phyloP scores from a whole-genome alignment of 2,888 invertebrate genomes.

The Emmelina monodactyla region DNA sequence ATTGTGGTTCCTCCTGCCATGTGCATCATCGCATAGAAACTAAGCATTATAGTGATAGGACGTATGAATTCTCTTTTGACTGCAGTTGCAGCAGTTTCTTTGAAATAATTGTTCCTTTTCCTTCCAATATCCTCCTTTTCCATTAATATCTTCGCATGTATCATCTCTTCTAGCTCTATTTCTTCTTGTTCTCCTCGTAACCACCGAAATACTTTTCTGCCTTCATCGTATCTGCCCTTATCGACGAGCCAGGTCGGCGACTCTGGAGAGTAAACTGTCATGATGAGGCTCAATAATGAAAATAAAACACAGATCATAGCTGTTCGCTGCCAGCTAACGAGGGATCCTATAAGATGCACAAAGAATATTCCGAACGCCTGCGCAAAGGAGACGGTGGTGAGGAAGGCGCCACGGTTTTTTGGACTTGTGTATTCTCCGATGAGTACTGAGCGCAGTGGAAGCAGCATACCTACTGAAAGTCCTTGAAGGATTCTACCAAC shows the following conservation, averaged over 20 bases:
- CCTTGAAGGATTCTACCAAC: conserved; percentile 26
- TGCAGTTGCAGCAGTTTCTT: conserved; percentile 11
- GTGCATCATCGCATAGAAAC: conserved; percentile 69
- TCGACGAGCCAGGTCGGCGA: conserved; percentile 71
- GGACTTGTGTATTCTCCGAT: conserved; percentile 67
- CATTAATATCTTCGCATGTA: conserved; percentile 24
- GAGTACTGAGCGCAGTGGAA: conserved; percentile 51
- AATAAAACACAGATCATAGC: conserved; percentile 51
- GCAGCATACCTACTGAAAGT: conserved; percentile 56
- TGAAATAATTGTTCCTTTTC: conserved; percentile 5
- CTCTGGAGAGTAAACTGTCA: conserved; percentile 57
- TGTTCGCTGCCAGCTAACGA: conserved; percentile 61
- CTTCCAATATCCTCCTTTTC: conserved; percentile 15
- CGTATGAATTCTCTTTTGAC: conserved; percentile 58
- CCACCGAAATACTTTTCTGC: conserved; percentile 61
- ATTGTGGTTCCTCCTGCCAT: conserved; percentile 73
- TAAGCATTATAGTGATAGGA: conserved; percentile 64
- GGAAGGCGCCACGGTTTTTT: conserved; percentile 66
- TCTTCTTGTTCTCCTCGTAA: conserved; percentile 58
- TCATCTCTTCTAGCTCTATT: conserved; percentile 42
- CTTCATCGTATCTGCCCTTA: conserved; percentile 57
- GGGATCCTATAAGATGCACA: conserved; percentile 68
- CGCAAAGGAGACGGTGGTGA: conserved; percentile 64
- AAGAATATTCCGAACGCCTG: conserved; percentile 68
- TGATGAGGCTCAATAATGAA: conserved; percentile 45